A percentile compares a stretch with the other conserved stretches of the same genome.
Evolutionary conservation across 2,888 invertebrate species (phyloP).

Genomic region (Beris morrisii): DNA sequence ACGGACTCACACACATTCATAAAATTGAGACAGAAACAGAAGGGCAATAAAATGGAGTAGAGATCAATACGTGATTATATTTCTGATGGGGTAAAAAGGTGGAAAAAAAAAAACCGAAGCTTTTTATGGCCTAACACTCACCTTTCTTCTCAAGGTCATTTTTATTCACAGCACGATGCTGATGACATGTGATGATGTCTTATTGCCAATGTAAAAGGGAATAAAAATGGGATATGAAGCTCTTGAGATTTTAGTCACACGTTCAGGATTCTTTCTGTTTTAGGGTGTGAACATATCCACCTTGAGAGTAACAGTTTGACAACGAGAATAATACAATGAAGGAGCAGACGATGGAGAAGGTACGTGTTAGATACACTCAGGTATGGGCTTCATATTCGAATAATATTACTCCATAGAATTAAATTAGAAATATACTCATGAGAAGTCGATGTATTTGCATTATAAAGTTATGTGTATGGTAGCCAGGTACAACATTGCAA

Average conservation of each 20-base stretch:
- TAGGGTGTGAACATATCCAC: constrained; percentile 19
- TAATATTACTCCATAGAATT: constrained; percentile 8
- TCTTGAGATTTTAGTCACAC: constrained; percentile 36
- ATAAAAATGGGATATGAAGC: constrained; percentile 28
- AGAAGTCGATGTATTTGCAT: neutral
- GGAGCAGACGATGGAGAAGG: neutral
- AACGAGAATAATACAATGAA: constrained; percentile 26
- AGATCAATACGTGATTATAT: constrained; percentile 33
- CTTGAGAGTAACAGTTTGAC: constrained; percentile 12
- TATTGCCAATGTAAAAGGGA: constrained; percentile 36
- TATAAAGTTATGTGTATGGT: neutral
- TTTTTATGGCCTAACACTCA: neutral
- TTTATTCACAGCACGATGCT: constrained; percentile 33
- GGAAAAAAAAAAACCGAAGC: neutral
- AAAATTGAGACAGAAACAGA: neutral
- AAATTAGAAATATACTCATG: constrained; percentile 2
- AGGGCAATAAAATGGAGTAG: constrained; percentile 16
- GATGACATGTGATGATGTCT: constrained; percentile 40
- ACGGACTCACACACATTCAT: too few species aligned
- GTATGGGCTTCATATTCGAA: constrained; percentile 2
- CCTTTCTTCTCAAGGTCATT: constrained; percentile 31
- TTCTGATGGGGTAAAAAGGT: neutral
- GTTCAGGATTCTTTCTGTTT: constrained; percentile 14
- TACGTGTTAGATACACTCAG: neutral
- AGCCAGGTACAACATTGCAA: too few species aligned